Percentiles rank a stretch among this genome's conserved stretches.
phyloP scores from a whole-genome alignment of 2,888 invertebrate genomes.

The Lottia gigantea region DNA sequence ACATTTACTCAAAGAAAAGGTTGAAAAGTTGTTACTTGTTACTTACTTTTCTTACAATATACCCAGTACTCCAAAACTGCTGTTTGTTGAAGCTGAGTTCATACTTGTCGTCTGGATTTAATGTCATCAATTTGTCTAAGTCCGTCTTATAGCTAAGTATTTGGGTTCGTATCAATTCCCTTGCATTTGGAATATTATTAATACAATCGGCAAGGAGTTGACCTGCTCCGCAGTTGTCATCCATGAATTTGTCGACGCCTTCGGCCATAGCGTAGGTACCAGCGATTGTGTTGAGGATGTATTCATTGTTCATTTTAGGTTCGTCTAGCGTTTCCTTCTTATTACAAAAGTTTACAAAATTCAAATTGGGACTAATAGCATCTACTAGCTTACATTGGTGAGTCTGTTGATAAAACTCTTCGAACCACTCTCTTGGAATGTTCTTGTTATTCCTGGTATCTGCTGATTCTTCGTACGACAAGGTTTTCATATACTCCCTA shows the following conservation, averaged over 20 bases:
- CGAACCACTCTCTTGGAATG: conserved; percentile 68
- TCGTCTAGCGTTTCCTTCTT: conserved; percentile 29
- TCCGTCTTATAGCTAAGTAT: not conserved
- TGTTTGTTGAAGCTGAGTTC: conserved; percentile 38
- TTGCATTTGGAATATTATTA: conserved; percentile 15
- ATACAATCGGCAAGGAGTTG: conserved; percentile 32
- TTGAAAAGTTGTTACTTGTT: too few species aligned
- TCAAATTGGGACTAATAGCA: conserved; percentile 23
- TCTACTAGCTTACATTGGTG: conserved; percentile 42
- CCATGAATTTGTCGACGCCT: conserved; percentile 45
- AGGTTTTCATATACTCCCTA: conserved; percentile 36
- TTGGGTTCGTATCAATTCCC: not conserved
- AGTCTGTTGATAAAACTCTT: conserved; percentile 67
- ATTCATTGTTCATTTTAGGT: conserved; percentile 29
- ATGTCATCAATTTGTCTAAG: not conserved
- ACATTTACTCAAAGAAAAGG: too few species aligned
- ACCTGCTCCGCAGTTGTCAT: conserved; percentile 16
- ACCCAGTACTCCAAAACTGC: conserved; percentile 49
- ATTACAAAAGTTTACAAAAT: conserved; percentile 30
- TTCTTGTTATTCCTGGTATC: conserved; percentile 41
- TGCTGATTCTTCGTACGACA: conserved; percentile 36
- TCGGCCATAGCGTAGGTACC: conserved; percentile 59
- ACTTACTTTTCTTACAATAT: conserved; percentile 31
- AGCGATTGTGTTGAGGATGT: conserved; percentile 59
- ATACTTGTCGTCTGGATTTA: conserved; percentile 29